Evolutionary conservation across 2,888 invertebrate genomes (phyloP), one percentile per base, ranked within the genome.

Genomic region (Xestia xanthographa): DNA sequence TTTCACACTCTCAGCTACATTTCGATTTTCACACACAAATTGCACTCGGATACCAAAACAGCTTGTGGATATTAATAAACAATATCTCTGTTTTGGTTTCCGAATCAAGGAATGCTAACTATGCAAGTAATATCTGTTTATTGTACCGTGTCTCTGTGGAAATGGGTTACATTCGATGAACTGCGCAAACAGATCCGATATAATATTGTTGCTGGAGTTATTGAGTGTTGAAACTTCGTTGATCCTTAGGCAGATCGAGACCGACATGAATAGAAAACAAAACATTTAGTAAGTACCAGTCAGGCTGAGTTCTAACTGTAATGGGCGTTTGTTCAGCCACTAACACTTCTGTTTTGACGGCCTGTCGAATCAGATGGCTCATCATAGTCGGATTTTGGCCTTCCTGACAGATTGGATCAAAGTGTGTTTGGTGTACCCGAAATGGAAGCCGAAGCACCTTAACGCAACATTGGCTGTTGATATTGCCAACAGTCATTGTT

Each of bases 101-200:
- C 12, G 56, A 72, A 72, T 66, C 56, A 48, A 50, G 85, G 75
- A 82, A 85, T 85, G 66, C 63, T 56, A 82, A 78, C 50, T 63
- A 65, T 78, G 72, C 50, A 9, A 62, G n/a, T 60, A 80, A 53
- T 78, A 53, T 85, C 83, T 83, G 85, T 82, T 85, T 85, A 85
- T 69, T 83, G 85, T 83, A 77, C 38, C 67, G 11, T 85, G 82
- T 85, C 82, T 72, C 63, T 69, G 69, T 69, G 71, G 48, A 85
- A 82, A 85, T 83, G 72, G 82, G 83, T 83, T 75, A 82, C 63
- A 85, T 62, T 76, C 71, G 85, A 74, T 85, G 71, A 62, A 83
- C 60, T 78, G 56, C 66, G 48, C 67, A 71, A 65, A 82, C 72
- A 75, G 69, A 83, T 81, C 65, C 66, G 45, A 70, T 60, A 48